Conservation (phyloP, 2,888 invertebrate species). For the Alviniconcha strummeri region DNA sequence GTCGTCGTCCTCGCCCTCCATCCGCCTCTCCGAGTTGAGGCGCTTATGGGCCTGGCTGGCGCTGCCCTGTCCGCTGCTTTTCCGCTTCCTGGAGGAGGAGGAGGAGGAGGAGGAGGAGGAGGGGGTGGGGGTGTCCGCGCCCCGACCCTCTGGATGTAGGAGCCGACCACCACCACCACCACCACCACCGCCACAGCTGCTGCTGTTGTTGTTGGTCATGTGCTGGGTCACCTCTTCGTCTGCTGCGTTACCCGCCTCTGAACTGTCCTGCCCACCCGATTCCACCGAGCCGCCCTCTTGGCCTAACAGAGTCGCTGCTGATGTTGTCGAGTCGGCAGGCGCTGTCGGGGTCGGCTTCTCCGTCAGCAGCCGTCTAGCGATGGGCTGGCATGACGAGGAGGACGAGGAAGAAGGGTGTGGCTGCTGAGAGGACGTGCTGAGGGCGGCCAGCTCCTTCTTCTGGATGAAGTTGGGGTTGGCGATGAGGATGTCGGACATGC, state of each 20-base stretch:
- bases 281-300: background rate
- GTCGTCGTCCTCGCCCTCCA: constrained; percentile 33
- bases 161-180: background rate
- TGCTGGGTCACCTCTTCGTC: constrained; percentile 32
- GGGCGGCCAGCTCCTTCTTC: background rate
- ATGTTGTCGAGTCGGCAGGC: background rate
- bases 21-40: background rate
- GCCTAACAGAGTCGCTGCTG: background rate
- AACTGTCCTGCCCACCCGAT: background rate
- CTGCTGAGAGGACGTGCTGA: background rate
- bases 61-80: constrained; percentile 28
- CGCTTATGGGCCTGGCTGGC: constrained; percentile 23
- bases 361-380: background rate
- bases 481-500: constrained; percentile 32
- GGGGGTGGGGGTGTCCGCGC: background rate
- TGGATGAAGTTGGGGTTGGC: constrained; percentile 30
- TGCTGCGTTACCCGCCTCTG: background rate
- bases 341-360: too few relatives aligned
- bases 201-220: constrained; percentile 12
- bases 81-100: constrained; percentile 13
- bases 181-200: too few relatives aligned
- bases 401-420: background rate
- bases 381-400: too few relatives aligned
- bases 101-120: background rate
- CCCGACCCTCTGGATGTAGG: background rate